Conservation (phyloP, 2,797 vertebrate species). For the Acanthurus leucopareius region DNA sequence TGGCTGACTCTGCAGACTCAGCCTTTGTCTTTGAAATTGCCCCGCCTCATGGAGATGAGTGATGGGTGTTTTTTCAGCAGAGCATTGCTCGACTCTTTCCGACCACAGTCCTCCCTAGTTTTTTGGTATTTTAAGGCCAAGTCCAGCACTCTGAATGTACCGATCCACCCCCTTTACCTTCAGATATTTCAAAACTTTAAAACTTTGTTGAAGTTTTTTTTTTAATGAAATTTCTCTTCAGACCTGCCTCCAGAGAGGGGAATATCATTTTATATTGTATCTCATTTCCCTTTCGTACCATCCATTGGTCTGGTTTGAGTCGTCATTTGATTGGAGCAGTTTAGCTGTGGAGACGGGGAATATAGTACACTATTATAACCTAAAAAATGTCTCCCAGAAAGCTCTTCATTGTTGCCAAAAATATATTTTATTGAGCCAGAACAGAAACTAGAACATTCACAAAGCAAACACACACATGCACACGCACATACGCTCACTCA, state of each 20-base stretch:
- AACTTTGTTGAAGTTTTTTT: constrained; percentile 77
- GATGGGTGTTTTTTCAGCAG: constrained; percentile 61
- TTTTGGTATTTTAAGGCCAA: constrained; percentile 77
- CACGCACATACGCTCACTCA: constrained; percentile 58
- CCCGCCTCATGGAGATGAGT: constrained; percentile 58
- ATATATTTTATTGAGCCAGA: constrained; percentile 88
- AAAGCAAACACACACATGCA: constrained; percentile 59
- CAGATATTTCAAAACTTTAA: constrained; percentile 75
- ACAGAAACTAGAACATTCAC: constrained; percentile 82
- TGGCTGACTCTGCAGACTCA: constrained; percentile 76
- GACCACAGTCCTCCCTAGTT: constrained; percentile 47
- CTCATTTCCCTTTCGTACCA: constrained; percentile 69
- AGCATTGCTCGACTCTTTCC: constrained; percentile 53
- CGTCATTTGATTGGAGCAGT: constrained; percentile 80
- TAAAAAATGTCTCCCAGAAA: constrained; percentile 80
- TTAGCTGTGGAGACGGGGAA: constrained; percentile 74
- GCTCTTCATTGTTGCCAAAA: constrained; percentile 89
- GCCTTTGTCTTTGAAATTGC: constrained; percentile 67
- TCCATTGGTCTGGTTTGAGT: constrained; percentile 69
- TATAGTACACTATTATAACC: constrained; percentile 80
- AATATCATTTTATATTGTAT: constrained; percentile 78
- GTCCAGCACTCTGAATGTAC: constrained; percentile 87
- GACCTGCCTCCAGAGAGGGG: constrained; percentile 72
- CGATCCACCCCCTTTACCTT: constrained; percentile 74
- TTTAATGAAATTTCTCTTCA: constrained; percentile 73